Evolutionary conservation across 1,140 invertebrate species (phyloP), one percentile per base, ranked within the genome.

Genomic region (Cepaea nemoralis): DNA sequence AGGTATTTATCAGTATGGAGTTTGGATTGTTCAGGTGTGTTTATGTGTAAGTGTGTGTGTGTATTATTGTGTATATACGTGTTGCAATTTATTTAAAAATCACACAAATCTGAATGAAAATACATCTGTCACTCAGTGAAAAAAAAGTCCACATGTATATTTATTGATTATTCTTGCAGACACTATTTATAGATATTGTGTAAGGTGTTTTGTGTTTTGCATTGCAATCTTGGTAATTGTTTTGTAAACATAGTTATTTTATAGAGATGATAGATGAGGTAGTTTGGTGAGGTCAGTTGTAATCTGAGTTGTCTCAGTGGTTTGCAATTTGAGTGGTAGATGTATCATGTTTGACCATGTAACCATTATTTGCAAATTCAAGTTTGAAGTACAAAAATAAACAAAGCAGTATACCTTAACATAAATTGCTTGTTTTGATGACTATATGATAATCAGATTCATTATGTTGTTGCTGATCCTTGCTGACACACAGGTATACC

Each of bases 291-390:
- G 55, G n/a, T 59, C 42, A 22, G 55, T n/a, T 59, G 5, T 59
- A 59, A 24, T 59, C 55, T 19, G 55, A 19, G 14, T 59, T 24
- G n/a, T 24, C 55, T 59, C 24, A n/a, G 55, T 22, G 55, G 24
- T 59, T 59, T 59, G 14, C 55, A 59, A 22, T 24, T 59, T 59
- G 55, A 59, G 55, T 59, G 55, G n/a, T 59, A 59, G 55, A 59
- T 59, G 55, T 59, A 59, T 24, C 5, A 22, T 59, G 55, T 24
- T 59, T 59, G 55, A 59, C 55, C n/a, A 19, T n/a, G 42, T 45
- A 8, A 45, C 42, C 42, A 45, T 24, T 59, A 24, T 24, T 24
- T 14, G 55, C 55, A 59, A 59, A 59, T 19, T 24, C 12, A 59
- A 59, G 24, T 59, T 59, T 59, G 55, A n/a, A 59, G 55, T 59